These are phyloP conservation scores for Epinotia bilunana DNA, from an alignment of 2,888 invertebrate species.

Conservation along the genomic window DNA sequence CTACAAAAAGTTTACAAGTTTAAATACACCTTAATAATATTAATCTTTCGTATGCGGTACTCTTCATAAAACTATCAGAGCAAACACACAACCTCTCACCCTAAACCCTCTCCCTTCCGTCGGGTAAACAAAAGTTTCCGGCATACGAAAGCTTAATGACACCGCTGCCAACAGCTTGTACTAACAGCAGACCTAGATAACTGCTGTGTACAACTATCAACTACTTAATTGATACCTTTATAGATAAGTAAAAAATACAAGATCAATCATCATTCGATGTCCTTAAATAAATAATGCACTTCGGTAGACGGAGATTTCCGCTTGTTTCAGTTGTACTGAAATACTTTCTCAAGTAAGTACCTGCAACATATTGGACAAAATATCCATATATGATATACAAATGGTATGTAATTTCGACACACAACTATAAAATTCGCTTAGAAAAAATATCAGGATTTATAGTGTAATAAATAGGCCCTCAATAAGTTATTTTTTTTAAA, in stretches of 20 bases:
- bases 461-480: conserved; percentile 26
- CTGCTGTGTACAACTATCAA: neutral
- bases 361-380: conserved; percentile 3
- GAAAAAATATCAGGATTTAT: conserved; percentile 28
- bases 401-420: conserved; percentile 7
- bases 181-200: neutral
- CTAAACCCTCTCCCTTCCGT: neutral
- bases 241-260: conserved; percentile 21
- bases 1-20: neutral
- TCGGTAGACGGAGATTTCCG: conserved; percentile 29
- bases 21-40: neutral
- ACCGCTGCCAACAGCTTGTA: neutral
- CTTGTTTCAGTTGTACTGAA: conserved; percentile 30
- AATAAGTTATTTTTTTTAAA: neutral
- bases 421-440: conserved; percentile 30
- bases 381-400: conserved; percentile 3
- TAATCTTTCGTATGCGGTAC: neutral
- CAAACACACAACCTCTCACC: neutral
- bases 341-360: neutral
- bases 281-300: conserved; percentile 39
- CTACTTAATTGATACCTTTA: conserved; percentile 3
- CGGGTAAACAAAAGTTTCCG: neutral
- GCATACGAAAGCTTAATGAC: neutral
- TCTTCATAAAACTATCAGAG: neutral
- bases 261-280: conserved; percentile 32